Conservation (phyloP, 2,113 vertebrate species). For the Petrocephalus zakoni region DNA sequence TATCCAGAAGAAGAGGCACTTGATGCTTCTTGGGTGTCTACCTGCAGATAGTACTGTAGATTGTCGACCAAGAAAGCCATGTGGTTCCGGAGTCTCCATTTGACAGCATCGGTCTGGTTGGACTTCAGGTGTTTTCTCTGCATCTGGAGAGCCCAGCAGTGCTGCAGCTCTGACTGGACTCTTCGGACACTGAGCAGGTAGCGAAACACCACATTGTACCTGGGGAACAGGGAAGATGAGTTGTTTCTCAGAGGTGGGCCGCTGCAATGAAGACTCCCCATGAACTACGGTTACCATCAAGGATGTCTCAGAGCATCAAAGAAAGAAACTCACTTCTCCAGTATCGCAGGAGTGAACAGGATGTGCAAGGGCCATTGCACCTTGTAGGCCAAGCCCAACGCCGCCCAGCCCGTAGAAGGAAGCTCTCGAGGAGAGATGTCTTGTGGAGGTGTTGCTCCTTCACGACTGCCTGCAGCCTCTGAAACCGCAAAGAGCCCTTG, state of each 20-base stretch:
- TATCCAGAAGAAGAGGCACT: not conserved
- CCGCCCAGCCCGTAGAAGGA: slow-evolving; percentile 88
- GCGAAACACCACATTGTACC: slow-evolving; percentile 95
- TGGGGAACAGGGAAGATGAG: slow-evolving; percentile 41
- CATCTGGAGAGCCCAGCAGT: slow-evolving; percentile 98
- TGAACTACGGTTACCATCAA: not conserved
- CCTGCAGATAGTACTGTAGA: slow-evolving; percentile 97
- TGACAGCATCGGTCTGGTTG: slow-evolving; percentile 79
- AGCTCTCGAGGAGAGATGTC: slow-evolving; percentile 86
- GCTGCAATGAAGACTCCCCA: not conserved
- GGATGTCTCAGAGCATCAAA: not conserved
- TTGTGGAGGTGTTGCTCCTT: slow-evolving; percentile 73
- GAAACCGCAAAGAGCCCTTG: slow-evolving; percentile 21
- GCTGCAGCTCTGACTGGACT: slow-evolving; percentile 92
- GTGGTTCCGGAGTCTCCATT: slow-evolving; percentile 90
- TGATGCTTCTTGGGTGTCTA: slow-evolving; percentile 33
- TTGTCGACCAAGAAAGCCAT: slow-evolving; percentile 98
- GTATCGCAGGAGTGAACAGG: slow-evolving; percentile 89
- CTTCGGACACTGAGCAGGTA: slow-evolving; percentile 89
- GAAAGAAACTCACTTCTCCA: slow-evolving; percentile 81
- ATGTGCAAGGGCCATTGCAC: slow-evolving; percentile 98
- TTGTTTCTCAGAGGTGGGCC: not conserved
- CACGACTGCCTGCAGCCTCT: slow-evolving; percentile 75
- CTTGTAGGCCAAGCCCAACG: slow-evolving; percentile 89
- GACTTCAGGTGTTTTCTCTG: slow-evolving; percentile 88